Evolutionary conservation across 2,888 invertebrate genomes (phyloP), one percentile per base, ranked within the genome.

Genomic region (Brachylomia viminalis): DNA sequence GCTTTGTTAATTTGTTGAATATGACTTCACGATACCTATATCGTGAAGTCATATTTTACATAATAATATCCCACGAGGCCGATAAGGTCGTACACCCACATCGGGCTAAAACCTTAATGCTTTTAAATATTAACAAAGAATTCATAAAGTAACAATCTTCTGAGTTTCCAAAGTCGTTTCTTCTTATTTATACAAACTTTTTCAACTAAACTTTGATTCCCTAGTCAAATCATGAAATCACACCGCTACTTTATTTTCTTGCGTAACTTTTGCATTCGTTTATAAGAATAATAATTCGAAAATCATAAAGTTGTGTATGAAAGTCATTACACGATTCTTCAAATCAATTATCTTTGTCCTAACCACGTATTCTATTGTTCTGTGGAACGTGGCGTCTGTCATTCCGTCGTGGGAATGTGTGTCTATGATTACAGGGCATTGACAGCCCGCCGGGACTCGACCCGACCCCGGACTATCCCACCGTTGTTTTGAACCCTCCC

Each of bases 401-500:
- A 82, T 88, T 85, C 73, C 49, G 62, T 80, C 88, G 88, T 87
- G 87, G 87, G 87, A 87, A 87, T 77, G 80, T 88, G 85, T 80
- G 78, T 64, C 79, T 85, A 83, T 86, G 85, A 88, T 87, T 86
- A 83, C 87, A 64, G 79, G 73, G 79, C 77, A 79, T 83, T 83
- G 86, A 81, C 86, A 86, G 74, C 58, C 79, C 86, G 75, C 73
- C 69, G 86, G 86, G 84, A 78, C 62, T 62, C 79, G 77, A 59
- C 79, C 77, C 86, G 77, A 74, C 82, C 79, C 76, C 72, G 62
- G 59, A 62, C 72, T 70, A 66, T 72, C 72, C 77, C 81, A 72
- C 83, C 78, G 84, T 86, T 86, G 88, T 87, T 88, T 89, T 81
- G 86, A 82, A 87, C 89, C 90, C 89, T 87, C 84, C 87, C 75